Percentiles rank a stretch among this genome's conserved stretches.
Conservation (phyloP, 2,113 vertebrate species). For the Rana temporaria region DNA sequence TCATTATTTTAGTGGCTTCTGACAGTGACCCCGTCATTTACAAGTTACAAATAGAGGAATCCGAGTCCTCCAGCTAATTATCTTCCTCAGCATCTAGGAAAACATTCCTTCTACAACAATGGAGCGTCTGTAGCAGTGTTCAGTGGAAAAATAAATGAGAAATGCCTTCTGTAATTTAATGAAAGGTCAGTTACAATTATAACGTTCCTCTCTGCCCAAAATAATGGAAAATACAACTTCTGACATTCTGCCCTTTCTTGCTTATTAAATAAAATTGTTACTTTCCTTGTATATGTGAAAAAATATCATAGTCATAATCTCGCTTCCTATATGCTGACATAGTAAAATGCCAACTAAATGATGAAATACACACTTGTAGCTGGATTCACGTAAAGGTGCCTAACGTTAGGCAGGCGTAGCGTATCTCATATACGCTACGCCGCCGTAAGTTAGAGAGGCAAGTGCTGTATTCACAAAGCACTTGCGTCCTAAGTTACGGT, state of each 20-base stretch:
- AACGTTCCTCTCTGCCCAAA: not conserved
- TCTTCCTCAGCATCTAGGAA: constrained; percentile 9
- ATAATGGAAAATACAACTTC: not conserved
- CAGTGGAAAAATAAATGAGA: constrained; percentile 32
- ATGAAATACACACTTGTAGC: too few relatives aligned
- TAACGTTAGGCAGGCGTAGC: too few relatives aligned
- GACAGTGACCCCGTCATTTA: not conserved
- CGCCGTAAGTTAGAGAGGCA: too few relatives aligned
- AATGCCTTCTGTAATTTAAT: not conserved
- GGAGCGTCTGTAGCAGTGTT: not conserved
- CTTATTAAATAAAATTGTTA: too few relatives aligned
- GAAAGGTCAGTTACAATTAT: not conserved
- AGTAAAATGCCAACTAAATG: too few relatives aligned
- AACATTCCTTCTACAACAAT: constrained; percentile 23
- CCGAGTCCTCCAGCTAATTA: constrained; percentile 4
- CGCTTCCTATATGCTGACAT: too few relatives aligned
- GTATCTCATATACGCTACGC: too few relatives aligned
- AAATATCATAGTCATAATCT: too few relatives aligned
- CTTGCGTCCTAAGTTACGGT: too few relatives aligned
- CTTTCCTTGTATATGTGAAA: too few relatives aligned
- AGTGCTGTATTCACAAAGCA: too few relatives aligned
- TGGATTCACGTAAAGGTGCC: too few relatives aligned
- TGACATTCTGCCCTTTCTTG: not conserved
- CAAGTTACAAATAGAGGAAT: not conserved
- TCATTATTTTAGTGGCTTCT: not conserved